Evolutionary conservation across 2,113 vertebrate species (phyloP), one percentile per base, ranked within the genome.

Genomic region (Apteryx owenii): DNA sequence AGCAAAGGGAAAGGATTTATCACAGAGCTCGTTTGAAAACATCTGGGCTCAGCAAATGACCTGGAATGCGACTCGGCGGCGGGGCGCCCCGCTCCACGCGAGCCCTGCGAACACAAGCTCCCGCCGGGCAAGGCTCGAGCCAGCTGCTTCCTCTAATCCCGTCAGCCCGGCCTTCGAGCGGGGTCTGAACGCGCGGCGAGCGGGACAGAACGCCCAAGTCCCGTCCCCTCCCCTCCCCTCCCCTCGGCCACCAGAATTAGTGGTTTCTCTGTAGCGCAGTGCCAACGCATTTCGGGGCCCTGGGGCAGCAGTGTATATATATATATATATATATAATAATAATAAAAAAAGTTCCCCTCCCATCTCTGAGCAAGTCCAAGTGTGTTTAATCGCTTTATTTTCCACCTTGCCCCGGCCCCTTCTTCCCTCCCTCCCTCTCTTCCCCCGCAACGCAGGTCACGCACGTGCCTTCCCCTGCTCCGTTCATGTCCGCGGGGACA

Each of bases 81-180:
- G n/a, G 98, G 97, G 97, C 38, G 96, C 97, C 94, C 54, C 94
- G 93, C 95, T 97, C 97, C 94, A 94, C 94, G 95, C 3, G 16
- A 89, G 97, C 44, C 88, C 84, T 2, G 87, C 91, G 96, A 97
- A 97, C 94, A 96, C 5, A 85, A 93, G 95, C 97, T 96, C 98
- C 97, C 77, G 90, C 98, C 89, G 97, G 97, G 95, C 40, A 72
- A 7, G 68, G 40, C 97, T 98, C 22, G 48, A 97, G 95, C 95
- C 98, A 96, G 98, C 98, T 98, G 98, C 89, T 98, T 97, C 98
- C 97, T 98, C 96, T 95, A 94, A 97, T 97, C 97, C 95, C 83
- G 60, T 94, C 98, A 96, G 97, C 97, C 93, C 62, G 42, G 69
- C 94, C 97, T 96, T 86, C 81, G 1, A 69, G 91, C 76, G 97